Evolutionary conservation across 1,140 invertebrate genomes (phyloP).

Genomic region (Augochlora pura): DNA sequence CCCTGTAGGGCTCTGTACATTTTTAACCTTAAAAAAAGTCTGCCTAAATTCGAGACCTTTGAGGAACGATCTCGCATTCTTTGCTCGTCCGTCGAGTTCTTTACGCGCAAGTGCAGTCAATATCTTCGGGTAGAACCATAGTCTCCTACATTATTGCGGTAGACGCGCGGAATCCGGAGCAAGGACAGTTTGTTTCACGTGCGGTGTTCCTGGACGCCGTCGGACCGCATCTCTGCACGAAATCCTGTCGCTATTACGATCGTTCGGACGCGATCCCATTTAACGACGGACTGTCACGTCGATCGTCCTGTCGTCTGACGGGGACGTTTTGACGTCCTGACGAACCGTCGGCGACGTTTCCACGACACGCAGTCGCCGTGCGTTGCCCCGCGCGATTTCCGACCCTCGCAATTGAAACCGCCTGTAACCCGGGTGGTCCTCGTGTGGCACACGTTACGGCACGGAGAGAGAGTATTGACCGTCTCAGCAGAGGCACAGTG

Average conservation of each 20-base stretch:
- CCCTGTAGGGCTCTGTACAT: no score
- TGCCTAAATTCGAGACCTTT: background rate
- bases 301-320: no score
- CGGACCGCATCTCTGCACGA: background rate
- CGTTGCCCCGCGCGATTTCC: background rate
- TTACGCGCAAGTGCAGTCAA: constrained; percentile 9
- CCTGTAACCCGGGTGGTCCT: constrained; percentile 57
- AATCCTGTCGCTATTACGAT: background rate
- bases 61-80: background rate
- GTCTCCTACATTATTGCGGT: constrained; percentile 1
- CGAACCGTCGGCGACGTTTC: background rate
- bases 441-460: constrained; percentile 59
- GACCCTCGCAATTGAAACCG: constrained; percentile 39
- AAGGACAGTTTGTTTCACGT: background rate
- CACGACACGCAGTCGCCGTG: background rate
- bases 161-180: background rate
- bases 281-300: no score
- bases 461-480: constrained; percentile 77
- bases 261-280: background rate
- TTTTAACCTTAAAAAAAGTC: no score
- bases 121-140: constrained; percentile 4
- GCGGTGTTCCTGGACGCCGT: background rate
- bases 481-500: constrained; percentile 75
- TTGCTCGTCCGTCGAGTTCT: background rate
- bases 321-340: no score